These are phyloP conservation scores for Eumacrocentrus americanus DNA, from an alignment of 2,888 invertebrate genomes.

Conservation along the genomic window DNA sequence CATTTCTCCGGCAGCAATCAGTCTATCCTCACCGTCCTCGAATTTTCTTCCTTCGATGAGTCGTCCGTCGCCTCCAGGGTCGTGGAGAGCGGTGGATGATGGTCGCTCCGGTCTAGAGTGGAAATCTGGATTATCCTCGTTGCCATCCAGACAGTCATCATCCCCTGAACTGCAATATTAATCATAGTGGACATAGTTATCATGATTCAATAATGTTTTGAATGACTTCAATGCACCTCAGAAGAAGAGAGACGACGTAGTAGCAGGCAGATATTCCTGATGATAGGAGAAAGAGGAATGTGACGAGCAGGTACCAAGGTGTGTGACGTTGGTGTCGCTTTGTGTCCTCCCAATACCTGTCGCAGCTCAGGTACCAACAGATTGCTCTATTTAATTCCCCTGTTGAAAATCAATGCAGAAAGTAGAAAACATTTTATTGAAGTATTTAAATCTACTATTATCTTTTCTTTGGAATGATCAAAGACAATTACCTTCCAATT, in stretches of 20 bases:
- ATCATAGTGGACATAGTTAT: background rate
- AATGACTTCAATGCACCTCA: too few species aligned
- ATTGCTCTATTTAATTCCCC: slow-evolving; percentile 88
- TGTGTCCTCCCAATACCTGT: slow-evolving; percentile 88
- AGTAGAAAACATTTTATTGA: too few species aligned
- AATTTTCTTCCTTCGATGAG: slow-evolving; percentile 46
- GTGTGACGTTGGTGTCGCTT: slow-evolving; percentile 77
- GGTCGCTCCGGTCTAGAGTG: slow-evolving; percentile 40
- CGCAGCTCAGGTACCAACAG: slow-evolving; percentile 92
- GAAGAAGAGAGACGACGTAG: slow-evolving; percentile 90
- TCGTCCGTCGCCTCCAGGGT: slow-evolving; percentile 44
- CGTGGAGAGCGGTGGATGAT: slow-evolving; percentile 43
- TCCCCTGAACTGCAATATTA: slow-evolving; percentile 69
- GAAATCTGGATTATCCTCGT: slow-evolving; percentile 44
- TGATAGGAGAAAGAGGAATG: slow-evolving; percentile 80
- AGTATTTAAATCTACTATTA: too few species aligned
- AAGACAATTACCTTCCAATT: slow-evolving; percentile 82
- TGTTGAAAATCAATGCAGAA: slow-evolving; percentile 52
- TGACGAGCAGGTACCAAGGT: slow-evolving; percentile 80
- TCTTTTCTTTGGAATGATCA: too few species aligned
- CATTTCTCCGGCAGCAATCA: slow-evolving; percentile 48
- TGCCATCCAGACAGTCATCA: slow-evolving; percentile 70
- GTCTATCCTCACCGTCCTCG: slow-evolving; percentile 46
- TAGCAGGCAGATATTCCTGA: slow-evolving; percentile 88
- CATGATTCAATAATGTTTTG: too few species aligned